Evolutionary conservation across 2,797 vertebrate species (phyloP).

Genomic region (Sebastes cheni): DNA sequence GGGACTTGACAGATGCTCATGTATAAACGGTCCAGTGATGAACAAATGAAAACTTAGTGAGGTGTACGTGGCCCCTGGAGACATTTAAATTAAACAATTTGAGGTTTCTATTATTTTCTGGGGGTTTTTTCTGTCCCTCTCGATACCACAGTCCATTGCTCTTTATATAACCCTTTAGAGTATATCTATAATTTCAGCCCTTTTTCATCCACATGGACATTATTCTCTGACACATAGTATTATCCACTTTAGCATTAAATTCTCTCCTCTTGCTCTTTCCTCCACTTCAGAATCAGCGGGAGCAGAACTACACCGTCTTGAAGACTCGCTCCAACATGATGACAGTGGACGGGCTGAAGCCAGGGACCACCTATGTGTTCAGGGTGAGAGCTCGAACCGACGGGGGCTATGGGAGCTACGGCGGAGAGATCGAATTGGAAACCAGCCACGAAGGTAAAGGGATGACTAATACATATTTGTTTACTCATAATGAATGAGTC

Average conservation of each 20-base stretch:
- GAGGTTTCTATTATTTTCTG: constrained; percentile 54
- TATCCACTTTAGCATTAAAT: constrained; percentile 6
- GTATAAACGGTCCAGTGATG: constrained; percentile 59
- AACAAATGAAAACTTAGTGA: constrained; percentile 66
- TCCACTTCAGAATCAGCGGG: constrained; percentile 83
- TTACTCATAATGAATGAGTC: neutral
- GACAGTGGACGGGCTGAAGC: constrained; percentile 88
- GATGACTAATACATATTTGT: neutral
- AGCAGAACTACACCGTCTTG: constrained; percentile 88
- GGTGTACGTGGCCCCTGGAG: constrained; percentile 38
- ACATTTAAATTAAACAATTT: constrained; percentile 49
- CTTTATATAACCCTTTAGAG: constrained; percentile 3
- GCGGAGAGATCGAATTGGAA: constrained; percentile 87
- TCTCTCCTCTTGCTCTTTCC: neutral
- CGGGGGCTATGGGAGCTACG: constrained; percentile 85
- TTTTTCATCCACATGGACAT: neutral
- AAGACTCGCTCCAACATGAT: constrained; percentile 87
- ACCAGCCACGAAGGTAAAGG: constrained; percentile 86
- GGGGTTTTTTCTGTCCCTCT: neutral
- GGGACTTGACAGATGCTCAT: constrained; percentile 59
- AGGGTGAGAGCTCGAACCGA: constrained; percentile 85
- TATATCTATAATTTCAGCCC: neutral
- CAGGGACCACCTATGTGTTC: constrained; percentile 87
- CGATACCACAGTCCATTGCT: constrained; percentile 24
- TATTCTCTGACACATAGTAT: constrained; percentile 3